phyloP scores from a whole-genome alignment of 1,140 invertebrate species.

The Zaprionus lachaisei region DNA sequence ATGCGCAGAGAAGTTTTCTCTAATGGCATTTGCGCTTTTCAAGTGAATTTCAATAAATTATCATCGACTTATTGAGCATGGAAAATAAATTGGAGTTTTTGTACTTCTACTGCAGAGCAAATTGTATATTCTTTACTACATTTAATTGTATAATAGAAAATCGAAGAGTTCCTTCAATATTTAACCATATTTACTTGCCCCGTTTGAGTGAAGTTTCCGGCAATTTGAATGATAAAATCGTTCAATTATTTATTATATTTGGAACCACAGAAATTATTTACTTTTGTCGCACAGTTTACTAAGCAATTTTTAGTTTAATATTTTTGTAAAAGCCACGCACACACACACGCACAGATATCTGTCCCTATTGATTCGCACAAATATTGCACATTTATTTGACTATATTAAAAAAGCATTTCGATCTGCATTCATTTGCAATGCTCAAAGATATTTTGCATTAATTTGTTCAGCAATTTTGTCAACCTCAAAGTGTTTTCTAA shows the following conservation, averaged over 20 bases:
- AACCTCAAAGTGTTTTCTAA: conserved; percentile 20
- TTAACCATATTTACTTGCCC: neutral
- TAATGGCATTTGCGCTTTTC: conserved; percentile 6
- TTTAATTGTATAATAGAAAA: neutral
- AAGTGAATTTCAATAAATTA: neutral
- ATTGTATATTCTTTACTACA: neutral
- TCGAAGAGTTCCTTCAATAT: neutral
- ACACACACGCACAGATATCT: too few species aligned
- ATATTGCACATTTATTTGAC: neutral
- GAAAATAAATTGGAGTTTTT: neutral
- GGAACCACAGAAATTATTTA: neutral
- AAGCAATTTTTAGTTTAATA: neutral
- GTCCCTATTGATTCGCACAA: neutral
- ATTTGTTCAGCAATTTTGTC: conserved; percentile 22
- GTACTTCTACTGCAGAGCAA: neutral
- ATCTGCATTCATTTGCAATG: conserved; percentile 22
- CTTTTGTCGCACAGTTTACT: neutral
- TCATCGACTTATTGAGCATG: neutral
- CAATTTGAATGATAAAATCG: neutral
- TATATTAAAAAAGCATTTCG: conserved; percentile 8
- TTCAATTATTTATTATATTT: neutral
- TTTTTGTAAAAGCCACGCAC: neutral
- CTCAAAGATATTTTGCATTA: conserved; percentile 29
- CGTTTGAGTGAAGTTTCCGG: neutral
- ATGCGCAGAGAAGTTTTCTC: neutral